Evolutionary conservation across 2,888 invertebrate species (phyloP).

Genomic region (Chrysina gloriosa): DNA sequence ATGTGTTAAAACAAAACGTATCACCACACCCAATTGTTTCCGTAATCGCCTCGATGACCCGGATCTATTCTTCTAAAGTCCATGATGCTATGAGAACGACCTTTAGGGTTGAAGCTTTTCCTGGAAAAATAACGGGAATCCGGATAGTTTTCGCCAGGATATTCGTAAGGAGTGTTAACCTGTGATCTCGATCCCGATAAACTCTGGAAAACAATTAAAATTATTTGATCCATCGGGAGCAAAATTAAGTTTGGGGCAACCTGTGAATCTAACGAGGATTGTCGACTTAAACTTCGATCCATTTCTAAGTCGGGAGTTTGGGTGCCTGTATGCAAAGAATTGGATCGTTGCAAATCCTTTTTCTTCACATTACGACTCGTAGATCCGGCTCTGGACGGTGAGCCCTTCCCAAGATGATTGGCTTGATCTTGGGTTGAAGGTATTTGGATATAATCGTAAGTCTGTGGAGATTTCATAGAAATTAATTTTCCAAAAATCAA

Average conservation of each 20-base stretch:
- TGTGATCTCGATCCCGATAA: constrained; percentile 67
- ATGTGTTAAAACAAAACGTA: constrained; percentile 25
- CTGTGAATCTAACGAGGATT: constrained; percentile 43
- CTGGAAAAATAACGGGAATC: constrained; percentile 22
- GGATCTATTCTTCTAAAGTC: constrained; percentile 65
- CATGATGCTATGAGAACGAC: constrained; percentile 63
- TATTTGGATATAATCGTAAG: constrained; percentile 64
- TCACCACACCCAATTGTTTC: constrained; percentile 60
- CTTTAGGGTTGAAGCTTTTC: constrained; percentile 37
- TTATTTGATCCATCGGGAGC: not conserved
- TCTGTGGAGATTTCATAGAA: constrained; percentile 63
- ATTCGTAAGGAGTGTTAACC: constrained; percentile 66
- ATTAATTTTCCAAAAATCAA: not conserved
- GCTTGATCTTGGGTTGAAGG: constrained; percentile 30
- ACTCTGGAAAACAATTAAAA: constrained; percentile 63
- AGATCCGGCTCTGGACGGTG: constrained; percentile 52
- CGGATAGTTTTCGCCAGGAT: constrained; percentile 51
- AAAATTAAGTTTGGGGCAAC: not conserved
- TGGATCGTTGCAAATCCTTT: constrained; percentile 58
- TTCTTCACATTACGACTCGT: constrained; percentile 53
- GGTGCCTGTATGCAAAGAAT: constrained; percentile 57
- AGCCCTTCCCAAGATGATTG: constrained; percentile 18
- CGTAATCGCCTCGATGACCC: constrained; percentile 43
- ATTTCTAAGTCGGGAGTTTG: constrained; percentile 34
- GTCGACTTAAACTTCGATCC: constrained; percentile 34